A percentile compares a stretch with the other conserved stretches of the same genome.
These are phyloP conservation scores for Nyctibius grandis DNA, from an alignment of 2,797 vertebrate genomes.

Conservation along the genomic window DNA sequence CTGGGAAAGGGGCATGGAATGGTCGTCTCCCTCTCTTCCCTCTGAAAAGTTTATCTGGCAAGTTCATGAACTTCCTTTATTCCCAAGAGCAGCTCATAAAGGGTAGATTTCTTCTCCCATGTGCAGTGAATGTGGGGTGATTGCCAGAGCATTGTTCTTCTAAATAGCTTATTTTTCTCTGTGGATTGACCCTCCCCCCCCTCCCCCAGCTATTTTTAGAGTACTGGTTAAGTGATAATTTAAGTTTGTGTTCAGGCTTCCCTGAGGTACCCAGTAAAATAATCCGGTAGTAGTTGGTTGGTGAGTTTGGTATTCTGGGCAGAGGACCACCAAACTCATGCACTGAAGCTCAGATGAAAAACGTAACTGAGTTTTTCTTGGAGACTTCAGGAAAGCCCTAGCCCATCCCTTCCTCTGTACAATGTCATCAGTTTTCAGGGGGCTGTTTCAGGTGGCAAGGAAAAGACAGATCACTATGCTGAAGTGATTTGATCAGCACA, in stretches of 20 bases:
- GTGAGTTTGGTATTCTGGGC: not conserved
- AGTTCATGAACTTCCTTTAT: slow-evolving; percentile 19
- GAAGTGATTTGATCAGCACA: not conserved
- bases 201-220: not conserved
- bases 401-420: accelerated
- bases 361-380: accelerated
- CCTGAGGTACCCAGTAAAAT: not conserved
- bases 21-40: not conserved
- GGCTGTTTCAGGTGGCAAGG: not conserved
- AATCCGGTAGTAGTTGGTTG: not conserved
- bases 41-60: not conserved
- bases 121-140: not conserved
- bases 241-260: not conserved
- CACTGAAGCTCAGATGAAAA: not conserved
- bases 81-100: not conserved
- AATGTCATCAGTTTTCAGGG: accelerated
- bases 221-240: not conserved
- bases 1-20: not conserved
- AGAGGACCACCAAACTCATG: not conserved
- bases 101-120: not conserved
- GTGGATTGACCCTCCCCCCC: not conserved
- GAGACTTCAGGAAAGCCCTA: not conserved
- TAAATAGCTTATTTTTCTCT: not conserved
- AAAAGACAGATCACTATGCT: not conserved
- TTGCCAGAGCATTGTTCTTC: slow-evolving; percentile 34